Percentiles rank a stretch among this genome's conserved stretches.
phyloP scores from a whole-genome alignment of 2,113 vertebrate species.

The Neotragus moschatus region DNA sequence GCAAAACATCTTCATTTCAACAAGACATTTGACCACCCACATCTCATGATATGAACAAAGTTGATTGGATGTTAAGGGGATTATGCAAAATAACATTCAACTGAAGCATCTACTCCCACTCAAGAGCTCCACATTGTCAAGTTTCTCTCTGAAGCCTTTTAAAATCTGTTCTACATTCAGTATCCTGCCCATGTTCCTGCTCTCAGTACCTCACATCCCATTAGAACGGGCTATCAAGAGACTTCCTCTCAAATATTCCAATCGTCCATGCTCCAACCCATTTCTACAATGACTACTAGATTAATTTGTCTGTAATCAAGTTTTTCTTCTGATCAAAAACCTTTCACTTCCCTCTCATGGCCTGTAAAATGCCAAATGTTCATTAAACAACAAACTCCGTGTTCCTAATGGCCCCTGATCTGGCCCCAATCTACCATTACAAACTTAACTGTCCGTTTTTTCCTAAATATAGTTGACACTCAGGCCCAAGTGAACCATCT shows the following conservation, averaged over 20 bases:
- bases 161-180: background rate
- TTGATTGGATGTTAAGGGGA: background rate
- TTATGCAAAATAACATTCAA: background rate
- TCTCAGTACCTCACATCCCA: background rate
- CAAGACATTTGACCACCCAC: background rate
- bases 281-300: background rate
- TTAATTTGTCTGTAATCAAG: background rate
- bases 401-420: background rate
- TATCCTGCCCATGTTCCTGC: background rate
- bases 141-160: background rate
- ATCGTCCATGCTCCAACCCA: background rate
- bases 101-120: background rate
- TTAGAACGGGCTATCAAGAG: background rate
- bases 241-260: background rate
- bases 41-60: background rate
- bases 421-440: background rate
- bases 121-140: background rate
- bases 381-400: background rate
- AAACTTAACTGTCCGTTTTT: background rate
- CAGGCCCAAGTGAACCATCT: background rate
- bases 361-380: background rate
- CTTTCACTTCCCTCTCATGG: background rate
- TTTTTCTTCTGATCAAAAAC: slow-evolving; percentile 26
- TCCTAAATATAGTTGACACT: background rate
- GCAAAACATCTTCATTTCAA: background rate